Evolutionary conservation across 2,797 vertebrate genomes (phyloP).

Genomic region (Decapterus maruadsi): DNA sequence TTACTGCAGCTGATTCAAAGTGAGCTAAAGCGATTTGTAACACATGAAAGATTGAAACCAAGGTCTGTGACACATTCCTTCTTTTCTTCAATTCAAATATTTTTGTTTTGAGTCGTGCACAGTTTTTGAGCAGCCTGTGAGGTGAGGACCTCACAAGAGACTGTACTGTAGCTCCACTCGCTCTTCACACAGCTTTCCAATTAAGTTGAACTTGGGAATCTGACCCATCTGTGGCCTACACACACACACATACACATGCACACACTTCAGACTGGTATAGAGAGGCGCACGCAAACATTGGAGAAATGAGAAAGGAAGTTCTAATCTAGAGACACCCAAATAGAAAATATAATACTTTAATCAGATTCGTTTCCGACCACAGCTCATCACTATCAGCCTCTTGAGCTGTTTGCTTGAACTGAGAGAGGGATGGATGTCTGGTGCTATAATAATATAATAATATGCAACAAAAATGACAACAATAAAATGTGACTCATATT

Average conservation of each 20-base stretch:
- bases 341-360: neutral
- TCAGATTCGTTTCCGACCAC: no score
- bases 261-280: neutral
- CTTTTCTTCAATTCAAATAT: neutral
- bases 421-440: no score
- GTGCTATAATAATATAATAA: no score
- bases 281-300: neutral
- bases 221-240: slow-evolving; percentile 12
- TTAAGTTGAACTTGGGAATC: slow-evolving; percentile 11
- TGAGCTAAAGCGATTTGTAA: slow-evolving; percentile 13
- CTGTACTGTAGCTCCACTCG: neutral
- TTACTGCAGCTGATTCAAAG: slow-evolving; percentile 2
- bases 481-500: no score
- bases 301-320: neutral
- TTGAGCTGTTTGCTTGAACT: no score
- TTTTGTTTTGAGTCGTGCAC: neutral
- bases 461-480: no score
- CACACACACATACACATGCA: neutral
- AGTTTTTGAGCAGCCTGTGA: slow-evolving; percentile 9
- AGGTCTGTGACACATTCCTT: slow-evolving; percentile 2
- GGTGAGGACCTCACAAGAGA: slow-evolving; percentile 23
- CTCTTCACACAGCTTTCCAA: slow-evolving; percentile 12
- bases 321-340: neutral
- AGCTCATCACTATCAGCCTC: no score
- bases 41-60: neutral